phyloP scores from a whole-genome alignment of 2,888 invertebrate species.

The Thymelicus lineola region DNA sequence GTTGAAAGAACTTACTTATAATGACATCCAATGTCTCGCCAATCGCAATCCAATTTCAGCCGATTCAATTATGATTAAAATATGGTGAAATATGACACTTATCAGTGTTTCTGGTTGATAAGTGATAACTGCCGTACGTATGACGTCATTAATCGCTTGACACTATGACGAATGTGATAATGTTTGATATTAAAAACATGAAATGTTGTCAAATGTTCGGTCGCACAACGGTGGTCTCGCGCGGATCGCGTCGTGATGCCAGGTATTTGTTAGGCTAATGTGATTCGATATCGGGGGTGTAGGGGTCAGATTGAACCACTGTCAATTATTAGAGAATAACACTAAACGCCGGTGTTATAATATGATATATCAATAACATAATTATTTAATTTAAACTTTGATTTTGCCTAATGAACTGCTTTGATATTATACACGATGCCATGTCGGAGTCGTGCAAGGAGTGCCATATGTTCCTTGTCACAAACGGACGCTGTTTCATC shows the following conservation, averaged over 20 bases:
- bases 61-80: no score
- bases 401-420: slow-evolving; percentile 13
- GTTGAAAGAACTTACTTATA: no score
- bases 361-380: neutral
- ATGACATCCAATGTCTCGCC: no score
- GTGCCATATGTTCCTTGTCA: slow-evolving; percentile 60
- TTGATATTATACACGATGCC: slow-evolving; percentile 37
- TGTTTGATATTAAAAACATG: neutral
- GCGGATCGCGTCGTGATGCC: slow-evolving; percentile 62
- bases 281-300: slow-evolving; percentile 42
- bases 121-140: no score
- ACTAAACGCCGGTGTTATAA: neutral
- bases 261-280: slow-evolving; percentile 79
- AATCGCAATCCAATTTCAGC: no score
- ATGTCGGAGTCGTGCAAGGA: slow-evolving; percentile 59
- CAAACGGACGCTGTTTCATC: slow-evolving; percentile 71
- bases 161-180: no score
- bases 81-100: no score
- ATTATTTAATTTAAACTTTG: neutral
- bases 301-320: slow-evolving; percentile 16
- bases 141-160: neutral
- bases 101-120: no score
- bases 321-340: neutral
- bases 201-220: slow-evolving; percentile 48
- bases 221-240: slow-evolving; percentile 53